Evolutionary conservation across 2,113 vertebrate genomes (phyloP), one percentile per base, ranked within the genome.

Genomic region (Podiceps cristatus): DNA sequence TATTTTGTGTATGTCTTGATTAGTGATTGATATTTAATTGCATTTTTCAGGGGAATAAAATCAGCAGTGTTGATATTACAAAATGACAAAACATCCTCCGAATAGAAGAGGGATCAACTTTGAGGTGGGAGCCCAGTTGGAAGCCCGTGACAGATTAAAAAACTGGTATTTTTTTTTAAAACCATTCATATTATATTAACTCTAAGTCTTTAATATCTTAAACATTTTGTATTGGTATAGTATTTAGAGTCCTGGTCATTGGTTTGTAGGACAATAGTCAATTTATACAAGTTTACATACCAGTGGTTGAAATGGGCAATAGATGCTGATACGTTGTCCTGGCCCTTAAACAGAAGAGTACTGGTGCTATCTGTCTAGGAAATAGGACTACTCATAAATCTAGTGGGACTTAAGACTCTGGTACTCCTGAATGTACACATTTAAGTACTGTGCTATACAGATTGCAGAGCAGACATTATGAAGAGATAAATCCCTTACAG

Each of bases 71-170:
- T 98, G 98, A 96, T 98, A 98, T 98, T 97, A 98, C 98, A 98
- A 99, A 98, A 99, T 99, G 99, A 99, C 98, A 99, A 99, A 99
- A 99, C 99, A 99, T 96, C 99, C 99, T 95, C 99, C 99, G 74
- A 99, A 99, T 98, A 98, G 99, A 98, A 98, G 99, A 97, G 99
- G 99, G 96, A 99, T 99, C 98, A 98, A 97, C 96, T 99, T 99
- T 97, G 99, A 99, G 98, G 99, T 99, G 93, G 99, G 99, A 98
- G 99, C 99, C 97, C 99, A 99, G 94, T 98, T 99, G 95, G 99
- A 99, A 98, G 99, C 99, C 75, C 98, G 99, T 96, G 99, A 99
- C 98, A 98, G 98, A 95, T 99, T 99, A 96, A 99, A 99, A 98
- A 99, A 99, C 98, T 99, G 99, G 99, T 99, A 99, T 97, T 98